Evolutionary conservation across 2,797 vertebrate genomes (phyloP).

Genomic region (Sciurus carolinensis): DNA sequence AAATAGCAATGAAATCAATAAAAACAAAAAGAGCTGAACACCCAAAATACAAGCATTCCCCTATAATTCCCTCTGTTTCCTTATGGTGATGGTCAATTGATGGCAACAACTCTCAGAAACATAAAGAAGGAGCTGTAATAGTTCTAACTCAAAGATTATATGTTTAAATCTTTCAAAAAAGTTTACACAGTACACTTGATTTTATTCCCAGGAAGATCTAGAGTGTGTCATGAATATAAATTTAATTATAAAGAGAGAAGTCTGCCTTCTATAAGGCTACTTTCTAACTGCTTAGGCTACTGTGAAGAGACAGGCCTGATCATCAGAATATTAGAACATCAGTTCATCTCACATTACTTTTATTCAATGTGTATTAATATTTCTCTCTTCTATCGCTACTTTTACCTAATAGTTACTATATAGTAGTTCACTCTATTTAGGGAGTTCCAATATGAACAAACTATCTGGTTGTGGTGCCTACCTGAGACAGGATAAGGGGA

Average conservation of each 20-base stretch:
- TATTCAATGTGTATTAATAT: conserved; percentile 20
- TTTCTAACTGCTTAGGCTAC: background rate
- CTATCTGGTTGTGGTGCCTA: conserved; percentile 38
- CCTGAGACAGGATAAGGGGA: conserved; percentile 30
- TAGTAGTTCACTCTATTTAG: background rate
- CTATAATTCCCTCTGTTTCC: background rate
- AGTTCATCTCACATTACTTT: conserved; percentile 19
- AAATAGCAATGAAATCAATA: background rate
- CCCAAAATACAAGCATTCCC: conserved; percentile 45
- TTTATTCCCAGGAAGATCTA: conserved; percentile 9
- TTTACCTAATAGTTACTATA: conserved; percentile 33
- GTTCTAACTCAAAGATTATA: conserved; percentile 63
- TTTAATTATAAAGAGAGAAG: background rate
- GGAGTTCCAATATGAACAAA: conserved; percentile 59
- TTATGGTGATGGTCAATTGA: too few relatives aligned
- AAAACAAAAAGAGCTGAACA: background rate
- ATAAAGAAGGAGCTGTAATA: background rate
- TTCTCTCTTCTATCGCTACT: background rate
- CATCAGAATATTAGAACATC: background rate
- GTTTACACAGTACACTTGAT: background rate
- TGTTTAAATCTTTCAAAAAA: background rate
- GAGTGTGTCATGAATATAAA: conserved; percentile 42
- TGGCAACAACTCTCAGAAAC: too few relatives aligned
- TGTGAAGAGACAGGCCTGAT: background rate
- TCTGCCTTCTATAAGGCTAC: conserved; percentile 27